Base-by-base conservation (phyloP, 2,888 invertebrate species). In the Orthosia gracilis region DNA sequence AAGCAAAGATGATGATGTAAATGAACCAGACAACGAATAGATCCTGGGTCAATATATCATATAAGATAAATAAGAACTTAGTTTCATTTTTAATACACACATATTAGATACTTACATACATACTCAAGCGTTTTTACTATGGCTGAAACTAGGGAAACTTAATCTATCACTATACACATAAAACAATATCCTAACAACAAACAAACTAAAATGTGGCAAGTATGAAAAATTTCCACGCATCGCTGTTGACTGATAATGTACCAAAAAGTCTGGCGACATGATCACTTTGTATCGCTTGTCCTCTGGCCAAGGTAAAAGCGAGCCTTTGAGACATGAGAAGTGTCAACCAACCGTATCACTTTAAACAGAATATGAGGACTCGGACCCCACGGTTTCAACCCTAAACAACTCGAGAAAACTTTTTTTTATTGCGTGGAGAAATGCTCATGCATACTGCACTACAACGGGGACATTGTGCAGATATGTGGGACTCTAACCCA, bases 1-100 rank as follows among this genome's bases (percentile, higher is more conserved):
- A n/a, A 96, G 94, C 83, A 87, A 89, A 47, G 95, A 96, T 26
- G 95, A 95, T 2, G 93, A 94, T 79, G 94, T 96, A 3, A 96
- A 95, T 78, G 95, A 95, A 69, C 95, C 95, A 3, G 92, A 90
- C 1, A 91, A 92, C 23, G 88, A 91, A 79, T 92, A 91, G 76
- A 82, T 73, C 76, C 69, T 82, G 83, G 69, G 64, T 80, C 69
- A 88, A 84, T 87, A 88, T 85, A 89, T 84, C 50, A 70, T 76
- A 4, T 69, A 69, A 77, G 58, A 71, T 78, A 59, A 71, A 55
- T 57, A 54, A 49, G 1, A 71, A 57, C 55, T 11, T 57, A 2
- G 62, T 85, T 84, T 85, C 1, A 85, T 79, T 83, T 69, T 21
- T 9, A 1, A n/a, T 4, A 59, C 15, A 54, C 54, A n/a, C 59